phyloP scores from a whole-genome alignment of 2,888 invertebrate species.

The Dichetophora obliterata region DNA sequence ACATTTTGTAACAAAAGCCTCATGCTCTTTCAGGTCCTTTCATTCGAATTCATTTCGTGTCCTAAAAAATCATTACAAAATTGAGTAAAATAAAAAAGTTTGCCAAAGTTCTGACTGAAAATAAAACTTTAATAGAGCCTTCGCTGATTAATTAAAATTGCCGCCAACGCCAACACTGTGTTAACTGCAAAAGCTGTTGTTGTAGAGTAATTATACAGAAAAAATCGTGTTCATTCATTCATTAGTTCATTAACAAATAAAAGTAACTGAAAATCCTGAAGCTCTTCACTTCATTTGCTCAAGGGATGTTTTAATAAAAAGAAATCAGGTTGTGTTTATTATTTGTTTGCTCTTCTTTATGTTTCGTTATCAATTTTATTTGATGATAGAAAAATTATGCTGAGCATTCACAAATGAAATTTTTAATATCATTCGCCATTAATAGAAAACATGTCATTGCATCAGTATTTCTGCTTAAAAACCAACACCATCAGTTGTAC shows the following conservation, averaged over 20 bases:
- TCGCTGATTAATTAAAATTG: constrained; percentile 2
- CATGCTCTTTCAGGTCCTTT: background rate
- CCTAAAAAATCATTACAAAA: background rate
- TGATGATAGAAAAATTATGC: background rate
- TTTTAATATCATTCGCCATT: background rate
- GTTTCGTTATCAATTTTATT: background rate
- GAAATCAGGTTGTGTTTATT: too few relatives aligned
- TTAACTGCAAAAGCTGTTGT: background rate
- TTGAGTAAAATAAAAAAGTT: background rate
- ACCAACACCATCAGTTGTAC: background rate
- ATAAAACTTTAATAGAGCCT: background rate
- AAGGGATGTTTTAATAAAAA: too few relatives aligned
- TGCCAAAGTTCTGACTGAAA: background rate
- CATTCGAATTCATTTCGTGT: too few relatives aligned
- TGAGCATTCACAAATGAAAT: background rate
- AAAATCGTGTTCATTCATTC: too few relatives aligned
- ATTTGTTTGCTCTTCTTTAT: too few relatives aligned
- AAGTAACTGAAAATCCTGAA: too few relatives aligned
- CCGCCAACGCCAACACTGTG: background rate
- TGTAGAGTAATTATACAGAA: background rate
- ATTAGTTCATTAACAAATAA: too few relatives aligned
- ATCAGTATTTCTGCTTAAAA: background rate
- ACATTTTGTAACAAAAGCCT: background rate
- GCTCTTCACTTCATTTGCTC: too few relatives aligned
- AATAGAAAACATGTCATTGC: background rate